Base-by-base conservation (phyloP, 2,797 vertebrate genomes). In the Enoplosus armatus region DNA sequence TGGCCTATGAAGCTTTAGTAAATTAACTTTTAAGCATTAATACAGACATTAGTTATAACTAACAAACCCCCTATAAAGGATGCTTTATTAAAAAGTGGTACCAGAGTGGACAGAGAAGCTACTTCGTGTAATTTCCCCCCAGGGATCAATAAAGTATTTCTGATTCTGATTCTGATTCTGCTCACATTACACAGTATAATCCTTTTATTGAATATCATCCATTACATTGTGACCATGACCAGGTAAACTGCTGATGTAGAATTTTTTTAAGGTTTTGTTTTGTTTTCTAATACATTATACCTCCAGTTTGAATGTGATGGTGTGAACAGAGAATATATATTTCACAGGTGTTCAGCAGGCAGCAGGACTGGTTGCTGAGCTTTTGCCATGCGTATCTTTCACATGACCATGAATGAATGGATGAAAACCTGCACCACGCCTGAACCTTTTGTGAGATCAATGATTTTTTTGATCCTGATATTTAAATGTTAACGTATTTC, bases 351-450 rank as follows among this genome's bases (percentile, higher is more conserved):
- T 29, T 0, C 12, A 37, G 60, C 59, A 43, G 31, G 16, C 10
- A 70, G 59, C 50, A 47, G 24, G 45, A 55, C 62, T 16, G 41
- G 63, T 58, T 72, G 24, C 22, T 65, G 47, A 37, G 51, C 16
- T 39, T 9, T 12, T n/a, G 1, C 53, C 20, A 5, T 11, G 45
- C n/a, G 8, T 43, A 6, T 27, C 43, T 56, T 9, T 43, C 6
- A 65, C 35, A 3, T 24, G 22, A 26, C 14, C 53, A n/a, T 7
- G 45, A 29, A n/a, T 53, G 12, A 51, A 50, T 15, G 2, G 9
- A 50, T 50, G 29, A 35, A 53, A 20, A 58, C 45, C 20, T 2
- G 15, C 16, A 24, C 29, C 37, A 43, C 24, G 11, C 39, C 10
- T 27, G 6, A 27, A 47, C 22, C 10, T 26, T 62, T 43, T 8